Percentiles rank a stretch among this genome's conserved stretches.
Conservation (phyloP, 2,888 invertebrate species). For the Chironomus riparius region DNA sequence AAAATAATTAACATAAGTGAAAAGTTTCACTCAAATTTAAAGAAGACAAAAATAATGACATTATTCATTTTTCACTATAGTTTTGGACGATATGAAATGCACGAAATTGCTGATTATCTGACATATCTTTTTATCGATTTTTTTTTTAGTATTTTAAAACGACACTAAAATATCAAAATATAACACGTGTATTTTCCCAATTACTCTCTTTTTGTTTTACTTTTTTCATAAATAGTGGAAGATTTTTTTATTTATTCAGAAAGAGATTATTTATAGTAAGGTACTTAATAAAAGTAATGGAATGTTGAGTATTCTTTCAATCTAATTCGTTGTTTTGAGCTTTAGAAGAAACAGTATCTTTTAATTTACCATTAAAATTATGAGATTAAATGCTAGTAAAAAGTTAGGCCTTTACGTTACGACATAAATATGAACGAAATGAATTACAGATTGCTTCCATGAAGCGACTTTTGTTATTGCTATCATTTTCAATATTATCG, state of each 20-base stretch:
- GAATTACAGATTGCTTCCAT: slow-evolving; percentile 25
- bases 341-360: background rate
- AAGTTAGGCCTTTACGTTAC: slow-evolving; percentile 33
- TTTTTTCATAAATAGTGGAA: too few relatives aligned
- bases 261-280: background rate
- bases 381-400: background rate
- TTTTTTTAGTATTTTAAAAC: too few relatives aligned
- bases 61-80: too few relatives aligned
- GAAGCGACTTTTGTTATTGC: background rate
- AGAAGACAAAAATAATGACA: too few relatives aligned
- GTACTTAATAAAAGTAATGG: background rate
- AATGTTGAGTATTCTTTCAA: background rate
- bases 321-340: background rate
- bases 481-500: background rate
- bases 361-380: background rate
- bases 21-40: too few relatives aligned
- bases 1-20: background rate
- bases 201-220: too few relatives aligned
- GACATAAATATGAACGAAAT: slow-evolving; percentile 39
- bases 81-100: too few relatives aligned
- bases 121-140: too few relatives aligned
- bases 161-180: too few relatives aligned
- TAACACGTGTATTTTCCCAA: too few relatives aligned
- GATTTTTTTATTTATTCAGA: background rate
- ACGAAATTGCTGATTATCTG: too few relatives aligned